Base-by-base conservation (phyloP, 2,797 vertebrate species). In the Carduelis carduelis region DNA sequence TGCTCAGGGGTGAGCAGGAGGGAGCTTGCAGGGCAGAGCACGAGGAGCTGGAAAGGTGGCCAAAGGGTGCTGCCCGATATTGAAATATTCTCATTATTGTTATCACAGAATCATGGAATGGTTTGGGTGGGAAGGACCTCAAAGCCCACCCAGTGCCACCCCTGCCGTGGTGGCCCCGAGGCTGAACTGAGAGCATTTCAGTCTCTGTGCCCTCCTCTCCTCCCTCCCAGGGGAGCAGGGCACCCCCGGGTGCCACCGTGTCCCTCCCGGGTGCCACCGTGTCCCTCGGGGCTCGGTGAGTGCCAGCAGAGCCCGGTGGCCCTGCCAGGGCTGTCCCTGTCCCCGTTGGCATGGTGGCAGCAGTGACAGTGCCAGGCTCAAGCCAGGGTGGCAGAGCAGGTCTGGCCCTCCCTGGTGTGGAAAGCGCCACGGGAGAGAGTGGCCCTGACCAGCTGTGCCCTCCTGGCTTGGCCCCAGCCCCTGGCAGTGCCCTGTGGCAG, bases 371-470 rank as follows among this genome's bases (percentile, higher is more conserved):
- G 61, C 21, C 39, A 24, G 8, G 8, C 39, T 7, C 0, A 8
- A n/a, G 32, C 50, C 0, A 0, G 0, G 0, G 9, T 13, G 44
- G 18, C 69, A 52, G 12, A 5, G 49, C 20, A 39, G 27, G 46
- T n/a, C 28, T 57, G 68, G 52, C 8, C 13, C 21, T 63, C 2
- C 0, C 0, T 12, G 63, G 69, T 39, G 28, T 8, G 28, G 28
- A 32, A 21, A 4, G 9, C 30, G 18, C 4, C 49, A 6, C 65
- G 28, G 52, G 8, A 14, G 12, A 7, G 52, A 14, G 53, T 41
- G 39, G 39, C 39, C 39, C 39, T 41, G 39, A 3, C 17, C 70
- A 3, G 8, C 41, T 13, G 24, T 1, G 20, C 30, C 69, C 49
- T 1, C 35, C 3, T 6, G 69, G 69, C 60, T 18, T 4, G 34